Conservation (phyloP, 2,113 vertebrate species). For the Ailurus styani region DNA sequence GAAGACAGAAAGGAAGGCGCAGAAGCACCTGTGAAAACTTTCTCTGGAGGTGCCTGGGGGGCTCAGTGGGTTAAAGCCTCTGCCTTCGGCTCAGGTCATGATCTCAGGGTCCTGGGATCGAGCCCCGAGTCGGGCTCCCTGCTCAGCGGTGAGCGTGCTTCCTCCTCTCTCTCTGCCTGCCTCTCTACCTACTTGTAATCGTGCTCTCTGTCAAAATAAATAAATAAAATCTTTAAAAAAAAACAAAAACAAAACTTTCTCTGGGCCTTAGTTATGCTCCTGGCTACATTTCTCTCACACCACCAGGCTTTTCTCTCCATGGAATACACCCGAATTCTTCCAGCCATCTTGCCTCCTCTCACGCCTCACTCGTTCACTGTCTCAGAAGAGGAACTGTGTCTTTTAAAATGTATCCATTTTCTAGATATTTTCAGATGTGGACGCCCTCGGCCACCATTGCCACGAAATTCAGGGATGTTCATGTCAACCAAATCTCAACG, state of each 20-base stretch:
- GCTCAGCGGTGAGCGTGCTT: too few species aligned
- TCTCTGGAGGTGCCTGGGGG: too few species aligned
- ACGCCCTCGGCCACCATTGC: neutral
- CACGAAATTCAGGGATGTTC: neutral
- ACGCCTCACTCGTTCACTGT: neutral
- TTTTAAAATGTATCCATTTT: neutral
- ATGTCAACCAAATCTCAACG: neutral
- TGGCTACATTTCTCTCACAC: neutral
- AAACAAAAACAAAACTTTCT: too few species aligned
- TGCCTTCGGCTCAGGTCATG: too few species aligned
- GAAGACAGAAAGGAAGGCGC: neutral
- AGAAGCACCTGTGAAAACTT: neutral
- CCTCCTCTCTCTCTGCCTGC: too few species aligned
- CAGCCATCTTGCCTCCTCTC: neutral
- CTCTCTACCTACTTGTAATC: too few species aligned
- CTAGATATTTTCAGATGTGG: neutral
- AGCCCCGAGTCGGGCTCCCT: too few species aligned
- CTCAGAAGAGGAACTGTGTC: neutral
- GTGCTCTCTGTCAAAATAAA: too few species aligned
- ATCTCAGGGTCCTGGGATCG: too few species aligned
- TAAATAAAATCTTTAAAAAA: too few species aligned
- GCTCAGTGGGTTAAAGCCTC: too few species aligned
- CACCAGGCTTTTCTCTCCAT: neutral
- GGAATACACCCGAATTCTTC: neutral
- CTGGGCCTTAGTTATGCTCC: neutral